These are phyloP conservation scores for Enhydra lutris DNA, from an alignment of 2,113 vertebrate genomes.

Conservation along the genomic window DNA sequence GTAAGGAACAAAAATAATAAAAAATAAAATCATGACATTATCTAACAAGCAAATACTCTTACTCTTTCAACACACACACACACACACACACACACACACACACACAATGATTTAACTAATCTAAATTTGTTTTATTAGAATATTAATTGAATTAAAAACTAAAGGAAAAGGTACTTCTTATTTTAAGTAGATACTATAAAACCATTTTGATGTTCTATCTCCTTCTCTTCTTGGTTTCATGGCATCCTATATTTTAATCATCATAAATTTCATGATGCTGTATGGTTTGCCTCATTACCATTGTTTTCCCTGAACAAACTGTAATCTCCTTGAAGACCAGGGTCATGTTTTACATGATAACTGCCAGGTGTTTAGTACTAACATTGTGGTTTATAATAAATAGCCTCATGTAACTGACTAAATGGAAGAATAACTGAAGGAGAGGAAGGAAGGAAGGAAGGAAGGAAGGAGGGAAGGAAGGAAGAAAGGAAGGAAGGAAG, in stretches of 20 bases:
- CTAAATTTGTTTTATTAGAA: not conserved
- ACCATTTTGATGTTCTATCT: not conserved
- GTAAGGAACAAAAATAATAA: not conserved
- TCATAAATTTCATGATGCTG: not conserved
- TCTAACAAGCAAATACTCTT: not conserved
- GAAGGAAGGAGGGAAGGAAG: no score
- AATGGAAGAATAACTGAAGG: not conserved
- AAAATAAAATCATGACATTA: not conserved
- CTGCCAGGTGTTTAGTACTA: not conserved
- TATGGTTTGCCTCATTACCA: not conserved
- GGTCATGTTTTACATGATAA: not conserved
- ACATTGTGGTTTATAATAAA: not conserved
- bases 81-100: accelerated
- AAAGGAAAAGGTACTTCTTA: not conserved
- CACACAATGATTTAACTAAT: not conserved
- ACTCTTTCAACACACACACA: not conserved
- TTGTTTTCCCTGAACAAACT: not conserved
- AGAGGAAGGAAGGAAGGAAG: no score
- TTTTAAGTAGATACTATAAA: not conserved
- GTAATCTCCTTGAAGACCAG: not conserved
- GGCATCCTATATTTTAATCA: not conserved
- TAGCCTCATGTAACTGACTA: not conserved
- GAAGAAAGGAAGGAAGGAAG: no score
- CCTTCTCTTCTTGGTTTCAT: not conserved
- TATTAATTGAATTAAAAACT: not conserved